Conservation (phyloP, 2,113 vertebrate genomes). For the Budorcas taxicolor region DNA sequence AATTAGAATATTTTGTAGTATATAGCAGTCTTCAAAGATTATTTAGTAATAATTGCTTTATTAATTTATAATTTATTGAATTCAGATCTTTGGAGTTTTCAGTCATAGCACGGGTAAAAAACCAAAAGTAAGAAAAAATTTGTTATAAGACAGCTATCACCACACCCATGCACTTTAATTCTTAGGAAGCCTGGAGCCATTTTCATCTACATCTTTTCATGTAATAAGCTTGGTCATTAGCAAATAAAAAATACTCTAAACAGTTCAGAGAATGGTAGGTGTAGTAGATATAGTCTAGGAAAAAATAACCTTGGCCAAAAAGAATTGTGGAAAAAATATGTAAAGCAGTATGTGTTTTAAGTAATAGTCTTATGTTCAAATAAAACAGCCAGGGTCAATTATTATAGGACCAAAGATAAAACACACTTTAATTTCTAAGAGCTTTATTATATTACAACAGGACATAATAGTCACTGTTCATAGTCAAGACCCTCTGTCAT, state of each 20-base stretch:
- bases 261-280: background rate
- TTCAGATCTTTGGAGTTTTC: background rate
- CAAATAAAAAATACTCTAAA: background rate
- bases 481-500: background rate
- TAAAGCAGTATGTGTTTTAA: background rate
- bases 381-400: background rate
- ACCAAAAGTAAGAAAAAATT: conserved; percentile 18
- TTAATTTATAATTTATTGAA: conserved; percentile 41
- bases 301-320: conserved; percentile 16
- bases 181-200: conserved; percentile 40
- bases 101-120: conserved; percentile 20
- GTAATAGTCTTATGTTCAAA: background rate
- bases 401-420: background rate
- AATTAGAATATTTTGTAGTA: background rate
- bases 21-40: background rate
- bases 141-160: background rate
- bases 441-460: background rate
- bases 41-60: conserved; percentile 33
- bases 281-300: background rate
- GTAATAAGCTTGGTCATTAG: background rate
- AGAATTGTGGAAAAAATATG: background rate
- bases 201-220: conserved; percentile 29
- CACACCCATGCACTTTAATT: conserved; percentile 45
- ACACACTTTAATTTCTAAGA: background rate
- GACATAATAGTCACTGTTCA: background rate